Base-by-base conservation (phyloP, 2,888 invertebrate species). In the Melinopterus prodromus region DNA sequence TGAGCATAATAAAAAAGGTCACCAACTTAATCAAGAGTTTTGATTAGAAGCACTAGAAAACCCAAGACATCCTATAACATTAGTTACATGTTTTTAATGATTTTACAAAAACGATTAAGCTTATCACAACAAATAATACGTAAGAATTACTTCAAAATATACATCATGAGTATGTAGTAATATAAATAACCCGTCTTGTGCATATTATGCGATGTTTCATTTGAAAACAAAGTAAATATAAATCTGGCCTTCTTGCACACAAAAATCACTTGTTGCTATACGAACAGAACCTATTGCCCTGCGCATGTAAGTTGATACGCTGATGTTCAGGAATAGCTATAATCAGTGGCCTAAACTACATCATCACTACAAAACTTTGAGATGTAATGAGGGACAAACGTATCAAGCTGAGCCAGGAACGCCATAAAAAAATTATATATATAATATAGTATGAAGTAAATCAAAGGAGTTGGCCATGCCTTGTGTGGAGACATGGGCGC, bases 211-310 rank as follows among this genome's bases (percentile, higher is more conserved):
- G 26, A 26, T 26, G 26, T 26, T 2, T 26, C 53, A 53, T 53
- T 53, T 53, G 53, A 53, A 53, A 12, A 53, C 9, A 53, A 53
- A 53, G 53, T 53, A 53, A 53, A 74, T 74, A 74, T 74, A 74
- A 16, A 37, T 37, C 74, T 36, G 35, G 37, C 74, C 74, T 2
- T 74, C 35, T 36, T 74, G 74, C 74, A 74, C 74, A 74, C n/a
- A 81, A 79, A 80, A 81, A 78, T 80, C 81, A 82, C 82, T 79
- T 80, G 81, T 81, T 82, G 83, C 83, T 83, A 83, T 78, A 79
- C 77, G 81, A 78, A 81, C 78, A 79, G 81, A 79, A 77, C 70
- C 69, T 79, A 53, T 79, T 69, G 77, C 38, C 77, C 79, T 77
- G 77, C 69, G 36, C 37, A 72, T 79, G 69, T 71, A 79, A 77